Evolutionary conservation across 2,797 vertebrate species (phyloP), one percentile per base, ranked within the genome.

Genomic region (Okamejei kenojei): DNA sequence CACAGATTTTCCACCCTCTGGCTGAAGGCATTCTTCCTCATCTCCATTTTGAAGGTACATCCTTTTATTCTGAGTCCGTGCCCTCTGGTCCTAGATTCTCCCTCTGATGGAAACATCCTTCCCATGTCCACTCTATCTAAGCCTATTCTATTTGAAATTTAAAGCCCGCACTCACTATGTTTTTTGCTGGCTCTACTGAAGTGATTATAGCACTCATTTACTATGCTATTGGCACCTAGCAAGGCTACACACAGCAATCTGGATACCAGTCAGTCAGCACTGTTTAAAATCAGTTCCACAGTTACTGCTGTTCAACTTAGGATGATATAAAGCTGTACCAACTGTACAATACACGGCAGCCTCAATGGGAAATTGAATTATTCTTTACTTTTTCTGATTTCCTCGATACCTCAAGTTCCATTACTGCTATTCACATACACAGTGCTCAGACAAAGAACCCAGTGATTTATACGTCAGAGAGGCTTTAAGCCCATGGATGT

Each of bases 211-310:
- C 35, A 32, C 61, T 88, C 61, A 88, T 68, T 68, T 88, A 19
- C 63, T 88, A 68, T 68, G 63, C 84, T 68, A 88, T 63, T 88
- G 61, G 63, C 15, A 68, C 17, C 61, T 88, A 32, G n/a, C 17
- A 88, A 86, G 45, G 65, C 84, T 88, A 32, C 61, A 68, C 71
- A 74, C 19, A 21, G 84, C 84, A 68, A 88, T 88, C n/a, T 88
- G 84, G 84, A 68, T 88, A 88, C n/a, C 84, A 68, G 35, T 88
- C 84, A 68, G 61, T 35, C 29, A 68, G 84, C 61, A 35, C n/a
- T 68, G 84, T 68, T 88, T 29, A 88, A 88, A 68, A 88, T 88
- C 32, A 35, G 65, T 88, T 68, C 84, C 35, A n/a, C 63, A 88
- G 61, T 35, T 68, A 88, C 63, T 88, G 84, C 84, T 88, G 63